Conservation (phyloP, 2,113 vertebrate genomes). For the Tautogolabrus adspersus region DNA sequence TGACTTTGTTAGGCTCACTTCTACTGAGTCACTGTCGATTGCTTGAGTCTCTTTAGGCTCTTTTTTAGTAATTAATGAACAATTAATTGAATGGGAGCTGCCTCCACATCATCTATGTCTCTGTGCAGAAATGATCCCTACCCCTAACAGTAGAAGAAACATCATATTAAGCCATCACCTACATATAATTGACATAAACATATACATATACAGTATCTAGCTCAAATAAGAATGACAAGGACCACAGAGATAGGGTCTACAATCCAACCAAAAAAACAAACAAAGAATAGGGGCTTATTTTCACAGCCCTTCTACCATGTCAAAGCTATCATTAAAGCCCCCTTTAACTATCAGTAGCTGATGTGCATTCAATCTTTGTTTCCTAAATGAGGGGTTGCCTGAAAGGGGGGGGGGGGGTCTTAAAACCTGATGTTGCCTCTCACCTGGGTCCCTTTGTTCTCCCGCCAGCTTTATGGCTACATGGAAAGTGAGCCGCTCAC, state of each 20-base stretch:
- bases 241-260: slow-evolving; percentile 37
- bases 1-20: slow-evolving; percentile 37
- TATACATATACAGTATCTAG: slow-evolving; percentile 19
- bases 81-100: slow-evolving; percentile 53
- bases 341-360: slow-evolving; percentile 36
- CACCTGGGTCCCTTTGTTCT: slow-evolving; percentile 86
- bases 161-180: slow-evolving; percentile 34
- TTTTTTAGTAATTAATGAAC: slow-evolving; percentile 62
- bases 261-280: slow-evolving; percentile 60
- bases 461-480: slow-evolving; percentile 93
- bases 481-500: slow-evolving; percentile 94
- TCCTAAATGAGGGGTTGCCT: slow-evolving; percentile 68
- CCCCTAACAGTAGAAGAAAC: slow-evolving; percentile 38
- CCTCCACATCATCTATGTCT: slow-evolving; percentile 23
- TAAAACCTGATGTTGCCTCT: slow-evolving; percentile 72
- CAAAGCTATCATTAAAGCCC: slow-evolving; percentile 54
- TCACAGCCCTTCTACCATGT: slow-evolving; percentile 17
- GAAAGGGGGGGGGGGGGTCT: slow-evolving; percentile 42
- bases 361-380: slow-evolving; percentile 61
- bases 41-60: slow-evolving; percentile 28
- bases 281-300: slow-evolving; percentile 28
- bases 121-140: slow-evolving; percentile 32
- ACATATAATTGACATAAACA: too few species aligned
- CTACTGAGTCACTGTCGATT: slow-evolving; percentile 39
- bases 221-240: slow-evolving; percentile 13